A percentile compares a stretch with the other conserved stretches of the same genome.
Conservation (phyloP, 1,140 invertebrate species). For the Ostrea edulis region DNA sequence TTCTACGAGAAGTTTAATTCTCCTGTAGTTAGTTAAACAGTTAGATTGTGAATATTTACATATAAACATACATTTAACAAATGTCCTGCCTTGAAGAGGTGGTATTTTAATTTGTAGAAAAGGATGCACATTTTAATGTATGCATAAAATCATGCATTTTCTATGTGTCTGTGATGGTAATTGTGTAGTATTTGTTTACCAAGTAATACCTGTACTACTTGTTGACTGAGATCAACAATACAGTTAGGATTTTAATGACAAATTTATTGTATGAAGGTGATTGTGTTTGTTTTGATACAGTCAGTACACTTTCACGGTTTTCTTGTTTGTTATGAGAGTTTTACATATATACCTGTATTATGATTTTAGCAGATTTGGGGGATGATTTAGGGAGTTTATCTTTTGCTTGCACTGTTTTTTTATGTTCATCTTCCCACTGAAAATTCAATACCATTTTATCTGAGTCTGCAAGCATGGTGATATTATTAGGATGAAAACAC, state of each 20-base stretch:
- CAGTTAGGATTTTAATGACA: too few species aligned
- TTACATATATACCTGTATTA: neutral
- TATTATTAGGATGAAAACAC: slow-evolving; percentile 32
- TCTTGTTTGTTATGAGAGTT: too few species aligned
- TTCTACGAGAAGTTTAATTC: neutral
- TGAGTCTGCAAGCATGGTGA: neutral
- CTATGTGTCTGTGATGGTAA: too few species aligned
- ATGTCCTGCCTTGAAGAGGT: neutral
- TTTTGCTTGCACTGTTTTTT: neutral
- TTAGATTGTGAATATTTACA: neutral
- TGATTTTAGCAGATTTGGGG: neutral
- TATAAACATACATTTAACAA: neutral
- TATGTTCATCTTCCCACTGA: neutral
- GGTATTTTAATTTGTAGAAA: neutral
- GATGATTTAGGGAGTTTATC: slow-evolving; percentile 15
- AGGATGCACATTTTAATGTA: neutral
- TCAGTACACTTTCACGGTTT: neutral
- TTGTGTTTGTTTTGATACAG: neutral
- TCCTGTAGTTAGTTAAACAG: neutral
- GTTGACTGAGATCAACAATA: too few species aligned
- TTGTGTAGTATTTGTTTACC: too few species aligned
- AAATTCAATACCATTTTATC: slow-evolving; percentile 34
- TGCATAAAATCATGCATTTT: too few species aligned
- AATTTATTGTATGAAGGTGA: too few species aligned
- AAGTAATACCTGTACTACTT: too few species aligned